Evolutionary conservation across 2,797 vertebrate species (phyloP).

Genomic region (Lacerta viridis): DNA sequence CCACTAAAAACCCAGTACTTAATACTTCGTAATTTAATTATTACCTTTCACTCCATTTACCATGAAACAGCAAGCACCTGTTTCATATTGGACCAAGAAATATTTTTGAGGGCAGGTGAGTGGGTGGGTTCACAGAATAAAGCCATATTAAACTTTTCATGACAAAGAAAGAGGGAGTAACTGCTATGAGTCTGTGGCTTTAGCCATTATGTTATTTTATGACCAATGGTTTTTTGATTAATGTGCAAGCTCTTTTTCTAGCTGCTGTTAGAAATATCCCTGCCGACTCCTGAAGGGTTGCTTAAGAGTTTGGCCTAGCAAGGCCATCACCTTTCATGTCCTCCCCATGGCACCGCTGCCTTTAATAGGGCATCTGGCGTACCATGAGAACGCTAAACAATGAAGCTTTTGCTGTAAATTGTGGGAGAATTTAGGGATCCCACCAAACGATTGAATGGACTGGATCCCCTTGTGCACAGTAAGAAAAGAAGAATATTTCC

Average conservation of each 20-base stretch:
- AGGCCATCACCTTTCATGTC: background rate
- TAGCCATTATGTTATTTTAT: no score
- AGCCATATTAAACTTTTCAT: background rate
- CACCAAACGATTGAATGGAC: background rate
- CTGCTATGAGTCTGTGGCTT: no score
- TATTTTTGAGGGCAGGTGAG: background rate
- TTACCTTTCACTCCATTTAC: background rate
- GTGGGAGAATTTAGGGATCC: background rate
- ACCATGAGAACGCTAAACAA: background rate
- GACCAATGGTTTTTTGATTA: background rate
- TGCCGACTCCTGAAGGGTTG: background rate
- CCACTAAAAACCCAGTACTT: no score
- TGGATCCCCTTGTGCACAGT: background rate
- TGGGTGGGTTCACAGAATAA: background rate
- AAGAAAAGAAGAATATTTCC: background rate
- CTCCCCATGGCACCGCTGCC: background rate
- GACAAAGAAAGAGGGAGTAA: no score
- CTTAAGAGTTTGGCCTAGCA: background rate
- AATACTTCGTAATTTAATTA: background rate
- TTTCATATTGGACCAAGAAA: background rate
- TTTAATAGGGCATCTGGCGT: background rate
- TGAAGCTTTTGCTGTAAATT: background rate
- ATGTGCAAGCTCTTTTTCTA: background rate
- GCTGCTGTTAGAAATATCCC: background rate
- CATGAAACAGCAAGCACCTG: background rate